Base-by-base conservation (phyloP, 2,888 invertebrate genomes). In the Temnothorax rugatulus region DNA sequence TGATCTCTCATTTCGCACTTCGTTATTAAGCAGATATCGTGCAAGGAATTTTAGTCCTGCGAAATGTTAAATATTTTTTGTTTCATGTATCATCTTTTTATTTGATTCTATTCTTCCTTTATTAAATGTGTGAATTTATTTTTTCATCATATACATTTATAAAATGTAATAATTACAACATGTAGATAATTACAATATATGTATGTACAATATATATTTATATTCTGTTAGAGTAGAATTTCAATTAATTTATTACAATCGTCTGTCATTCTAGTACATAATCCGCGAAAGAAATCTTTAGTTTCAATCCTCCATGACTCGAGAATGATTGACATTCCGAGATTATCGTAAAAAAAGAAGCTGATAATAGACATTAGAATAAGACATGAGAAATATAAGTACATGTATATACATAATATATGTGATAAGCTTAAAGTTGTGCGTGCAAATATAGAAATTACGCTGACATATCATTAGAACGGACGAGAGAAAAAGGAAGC, bases 1-100 rank as follows among this genome's bases (percentile, higher is more conserved):
- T 59, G 13, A 76, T 64, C 38, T 64, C 38, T 73, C 21, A 21
- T 77, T 54, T 54, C 3, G 34, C 38, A 34, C 21, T 47, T 44
- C 4, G 13, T 59, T 47, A 73, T 47, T 21, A 21, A 34, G 21
- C 29, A 44, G 21, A 29, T 18, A 7, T 38, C 41, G 66, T 9
- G n/a, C 2, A 8, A 68, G 8, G 2, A 68, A 77, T 68, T 68
- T 41, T 9, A 41, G 44, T 57, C 3, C 44, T 15, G 34, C 21
- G 34, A 57, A 57, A n/a, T 41, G 15, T 47, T 57, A n/a, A 54
- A 4, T n/a, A 3, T 44, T 57, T 57, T 7, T 69, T 66, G 34
- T 38, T 76, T 13, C 25, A 15, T 34, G 18, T 9, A 5, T 15
- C 9, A 44, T 64, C 1, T 52, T 76, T 18, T 41, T 5, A 9